A percentile compares a stretch with the other conserved stretches of the same genome.
Conservation (phyloP, 2,888 invertebrate species). For the Ferdinandea cuprea region DNA sequence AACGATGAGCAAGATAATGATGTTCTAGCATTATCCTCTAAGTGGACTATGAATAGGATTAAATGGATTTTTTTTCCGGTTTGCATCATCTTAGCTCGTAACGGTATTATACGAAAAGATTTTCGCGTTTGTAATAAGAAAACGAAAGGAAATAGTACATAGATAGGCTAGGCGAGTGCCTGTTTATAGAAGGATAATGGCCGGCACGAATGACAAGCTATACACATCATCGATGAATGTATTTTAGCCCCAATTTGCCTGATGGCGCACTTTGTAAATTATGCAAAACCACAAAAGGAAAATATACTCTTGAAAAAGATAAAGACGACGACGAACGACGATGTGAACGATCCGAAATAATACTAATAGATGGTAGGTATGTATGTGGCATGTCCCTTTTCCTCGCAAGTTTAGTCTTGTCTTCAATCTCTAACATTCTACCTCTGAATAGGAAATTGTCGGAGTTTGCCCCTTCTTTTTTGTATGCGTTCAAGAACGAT, state of each 20-base stretch:
- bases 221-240: constrained; percentile 31
- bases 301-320: constrained; percentile 25
- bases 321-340: constrained; percentile 36
- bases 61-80: constrained; percentile 30
- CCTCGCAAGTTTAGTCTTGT: constrained; percentile 12
- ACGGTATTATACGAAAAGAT: constrained; percentile 11
- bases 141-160: neutral
- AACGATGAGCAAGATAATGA: constrained; percentile 28
- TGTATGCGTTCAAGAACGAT: constrained; percentile 51
- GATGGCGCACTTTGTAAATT: constrained; percentile 38
- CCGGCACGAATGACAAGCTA: constrained; percentile 25
- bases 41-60: constrained; percentile 61
- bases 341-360: constrained; percentile 26
- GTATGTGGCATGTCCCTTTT: constrained; percentile 7
- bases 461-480: neutral
- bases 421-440: no score
- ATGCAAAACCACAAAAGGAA: constrained; percentile 52
- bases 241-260: neutral
- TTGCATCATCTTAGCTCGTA: constrained; percentile 13
- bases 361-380: constrained; percentile 28
- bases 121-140: constrained; percentile 19
- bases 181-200: constrained; percentile 29
- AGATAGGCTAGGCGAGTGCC: constrained; percentile 10
- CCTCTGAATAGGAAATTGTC: constrained; percentile 1
- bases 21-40: constrained; percentile 51